Evolutionary conservation across 2,888 invertebrate species (phyloP), one percentile per base, ranked within the genome.

Genomic region (Scrobipalpa atriplicella): DNA sequence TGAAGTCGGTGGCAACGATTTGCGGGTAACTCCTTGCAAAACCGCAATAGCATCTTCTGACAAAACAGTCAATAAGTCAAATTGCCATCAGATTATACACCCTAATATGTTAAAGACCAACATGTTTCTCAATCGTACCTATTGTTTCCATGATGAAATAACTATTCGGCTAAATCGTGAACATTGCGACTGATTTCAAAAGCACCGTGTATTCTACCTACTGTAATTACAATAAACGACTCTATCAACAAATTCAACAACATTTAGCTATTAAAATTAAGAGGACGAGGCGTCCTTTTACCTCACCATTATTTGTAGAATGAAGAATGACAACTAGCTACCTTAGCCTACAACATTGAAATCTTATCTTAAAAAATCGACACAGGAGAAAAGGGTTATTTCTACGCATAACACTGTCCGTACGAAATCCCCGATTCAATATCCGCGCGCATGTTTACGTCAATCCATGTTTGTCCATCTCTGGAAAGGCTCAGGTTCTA

Each of bases 181-280:
- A 29, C 21, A 2, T 21, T 56, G 54, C 54, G 54, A 56, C 54
- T 56, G 54, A 56, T 56, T 56, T 21, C 21, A 13, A 21, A 56
- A 56, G 21, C 54, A 56, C 11, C 54, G 54, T 13, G 54, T 56
- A 56, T 56, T 77, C 88, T 87, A 86, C 80, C 82, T 87, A 85
- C 79, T 81, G 79, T 85, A 81, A 86, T 89, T 86, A 87, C 86
- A 85, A 87, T 87, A 87, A 88, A 90, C 86, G 89, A 89, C 87
- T 88, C 89, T 90, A 90, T 89, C 89, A 90, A 90, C 90, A 88
- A 90, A 90, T 86, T 90, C 86, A 90, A 92, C 91, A 90, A 91
- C 91, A 91, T 90, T 91, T 90, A 90, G 90, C 91, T 92, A 92
- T 88, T 90, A 90, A 86, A 90, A 87, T 87, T 87, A 88, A 84